Base-by-base conservation (phyloP, 1,140 invertebrate species). In the Acromyrmex echinatior region DNA sequence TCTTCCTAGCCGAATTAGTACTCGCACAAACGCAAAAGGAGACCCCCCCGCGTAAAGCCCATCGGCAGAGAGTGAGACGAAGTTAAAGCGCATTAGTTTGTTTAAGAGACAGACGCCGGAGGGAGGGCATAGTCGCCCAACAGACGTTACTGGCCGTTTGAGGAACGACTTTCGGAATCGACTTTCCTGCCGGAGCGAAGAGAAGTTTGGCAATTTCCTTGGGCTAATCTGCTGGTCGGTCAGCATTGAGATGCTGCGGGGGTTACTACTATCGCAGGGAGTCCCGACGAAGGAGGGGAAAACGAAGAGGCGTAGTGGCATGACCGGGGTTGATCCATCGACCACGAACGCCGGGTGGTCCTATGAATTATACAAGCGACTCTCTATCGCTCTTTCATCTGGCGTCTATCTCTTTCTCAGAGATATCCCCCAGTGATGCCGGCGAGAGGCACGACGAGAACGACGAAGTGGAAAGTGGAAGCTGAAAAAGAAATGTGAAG, bases 181-280 rank as follows among this genome's bases (percentile, higher is more conserved):
- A 95, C 94, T 95, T 95, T 95, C 93, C 92, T 92, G 89, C 87
- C 88, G 86, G 88, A 86, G 87, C 87, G 93, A 94, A 62, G 87
- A 93, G 94, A 95, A 95, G 94, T 95, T 95, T 95, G 95, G 94
- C 95, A 95, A 95, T 95, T 95, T 95, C 94, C 95, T 94, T 92
- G 91, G 93, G 93, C 95, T 95, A 95, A 95, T 95, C 95, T 94
- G 91, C 90, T 90, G 94, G 94, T 94, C 94, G 93, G 94, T 95
- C 94, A 94, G 95, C 94, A 95, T 95, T 95, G 95, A 94, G 94
- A 95, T 95, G 94, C 94, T 92, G 92, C 88, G 62, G 90, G 92
- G 92, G 92, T 92, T 93, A 91, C 80, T 93, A 91, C 80, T 76
- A 84, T 84, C 80, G 70, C 35, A 65, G 71, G 31, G 45, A 49